Base-by-base conservation (phyloP, 2,797 vertebrate genomes). In the Ptychadena robeensis region DNA sequence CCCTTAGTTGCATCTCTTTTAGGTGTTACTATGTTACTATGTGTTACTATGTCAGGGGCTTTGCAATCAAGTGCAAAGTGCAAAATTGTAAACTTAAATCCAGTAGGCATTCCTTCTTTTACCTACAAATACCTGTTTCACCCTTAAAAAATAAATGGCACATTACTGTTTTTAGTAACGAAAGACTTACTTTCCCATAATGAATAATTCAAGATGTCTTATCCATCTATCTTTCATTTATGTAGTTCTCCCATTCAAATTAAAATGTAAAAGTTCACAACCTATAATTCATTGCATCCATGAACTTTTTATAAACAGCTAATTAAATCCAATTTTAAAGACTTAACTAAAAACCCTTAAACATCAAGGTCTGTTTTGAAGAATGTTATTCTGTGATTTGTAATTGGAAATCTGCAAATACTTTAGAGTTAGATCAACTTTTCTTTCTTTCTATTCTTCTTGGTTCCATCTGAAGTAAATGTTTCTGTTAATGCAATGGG, bases 241-340 rank as follows among this genome's bases (percentile, higher is more conserved):
- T 76, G 75, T 66, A 75, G 27, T 61, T 25, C 12, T 82, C 48
- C 25, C 48, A 82, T 70, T 82, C 65, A 82, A 63, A 28, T 10
- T 63, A 75, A 27, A 63, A 44, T 44, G 7, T 61, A 76, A 76
- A 76, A 82, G 73, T 82, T 69, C 65, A 82, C 38, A 38, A 63
- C 65, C 64, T 57, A 57, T 73, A 37, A 53, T 73, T 76, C 48
- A 75, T 76, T 82, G 38, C 61, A 34, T 82, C 76, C 64, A 61
- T 76, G 53, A 76, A 82, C 66, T 69, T 76, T 75, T 76, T 22
- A 76, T 66, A 75, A 82, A 76, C 73, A 76, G 48, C 73, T 63
- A 82, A 82, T 82, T 63, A 82, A 82, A 40, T 76, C 28, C 68
- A 63, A 63, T 76, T 70, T 69, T 18, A 70, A 82, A 82, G 73